These are phyloP conservation scores for Norana najaformis DNA, from an alignment of 2,888 invertebrate genomes.

Conservation along the genomic window DNA sequence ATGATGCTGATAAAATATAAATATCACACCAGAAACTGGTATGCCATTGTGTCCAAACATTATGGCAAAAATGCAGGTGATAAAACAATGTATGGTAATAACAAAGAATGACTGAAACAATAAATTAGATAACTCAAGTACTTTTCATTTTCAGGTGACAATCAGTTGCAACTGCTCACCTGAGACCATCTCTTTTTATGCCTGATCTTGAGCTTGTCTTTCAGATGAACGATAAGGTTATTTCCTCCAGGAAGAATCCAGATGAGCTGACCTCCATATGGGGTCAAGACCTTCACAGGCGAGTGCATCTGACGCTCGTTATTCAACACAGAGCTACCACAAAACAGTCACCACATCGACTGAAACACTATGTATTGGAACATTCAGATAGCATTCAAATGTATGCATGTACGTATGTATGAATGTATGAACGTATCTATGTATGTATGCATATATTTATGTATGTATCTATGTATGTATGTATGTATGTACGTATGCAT, in stretches of 20 bases:
- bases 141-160: not conserved
- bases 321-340: not conserved
- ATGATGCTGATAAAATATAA: not conserved
- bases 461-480: too few relatives aligned
- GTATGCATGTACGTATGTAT: too few relatives aligned
- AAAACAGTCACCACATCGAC: not conserved
- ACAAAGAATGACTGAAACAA: conserved; percentile 1
- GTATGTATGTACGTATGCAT: too few relatives aligned
- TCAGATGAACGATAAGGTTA: conserved; percentile 91
- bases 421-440: too few relatives aligned
- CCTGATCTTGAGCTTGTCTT: conserved; percentile 91
- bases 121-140: not conserved
- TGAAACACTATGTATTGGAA: not conserved
- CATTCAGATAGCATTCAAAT: not conserved
- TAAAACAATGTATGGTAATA: not conserved
- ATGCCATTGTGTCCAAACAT: not conserved
- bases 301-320: not conserved
- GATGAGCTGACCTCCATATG: conserved; percentile 87
- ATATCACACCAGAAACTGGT: not conserved
- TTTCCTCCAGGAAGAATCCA: conserved; percentile 96
- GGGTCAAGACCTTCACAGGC: conserved; percentile 77
- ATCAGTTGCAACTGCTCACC: conserved; percentile 26
- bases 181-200: conserved; percentile 96
- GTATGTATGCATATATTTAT: too few relatives aligned
- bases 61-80: too few relatives aligned